Conservation (phyloP, 2,888 invertebrate species). For the Galerucella pusilla region DNA sequence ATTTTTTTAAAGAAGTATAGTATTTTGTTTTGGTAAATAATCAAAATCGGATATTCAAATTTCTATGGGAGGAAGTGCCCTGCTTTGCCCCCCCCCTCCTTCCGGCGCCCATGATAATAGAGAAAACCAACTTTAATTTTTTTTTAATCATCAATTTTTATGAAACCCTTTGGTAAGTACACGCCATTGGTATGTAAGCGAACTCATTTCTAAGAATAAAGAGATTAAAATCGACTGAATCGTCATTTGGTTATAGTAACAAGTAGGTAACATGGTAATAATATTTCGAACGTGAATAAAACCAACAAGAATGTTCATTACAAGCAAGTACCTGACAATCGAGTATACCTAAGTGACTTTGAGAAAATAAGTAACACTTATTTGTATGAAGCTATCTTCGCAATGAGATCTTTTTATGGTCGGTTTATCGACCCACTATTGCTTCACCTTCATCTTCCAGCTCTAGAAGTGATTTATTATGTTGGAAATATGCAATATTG, state of each 20-base stretch:
- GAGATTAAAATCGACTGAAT: constrained; percentile 13
- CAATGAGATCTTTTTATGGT: constrained; percentile 19
- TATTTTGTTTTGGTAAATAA: no score
- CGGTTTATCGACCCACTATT: constrained; percentile 19
- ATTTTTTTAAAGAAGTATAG: no score
- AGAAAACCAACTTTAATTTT: no score
- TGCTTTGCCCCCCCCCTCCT: no score
- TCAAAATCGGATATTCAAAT: no score
- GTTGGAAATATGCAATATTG: constrained; percentile 4
- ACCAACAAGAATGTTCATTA: constrained; percentile 15
- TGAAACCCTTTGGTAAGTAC: not conserved
- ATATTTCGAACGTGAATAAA: constrained; percentile 17
- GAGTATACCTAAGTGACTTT: constrained; percentile 14
- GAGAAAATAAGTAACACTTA: constrained; percentile 15
- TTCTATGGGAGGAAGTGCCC: no score
- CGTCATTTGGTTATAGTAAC: constrained; percentile 12
- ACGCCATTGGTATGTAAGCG: not conserved
- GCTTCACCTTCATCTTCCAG: constrained; percentile 17
- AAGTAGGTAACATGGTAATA: constrained; percentile 12
- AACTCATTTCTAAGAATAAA: not conserved
- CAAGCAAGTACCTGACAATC: constrained; percentile 16
- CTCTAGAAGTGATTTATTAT: constrained; percentile 21
- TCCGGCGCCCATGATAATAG: no score
- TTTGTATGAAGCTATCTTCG: constrained; percentile 13
- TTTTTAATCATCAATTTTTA: no score